Conservation (phyloP, 2,797 vertebrate genomes). For the Pangasius krempfi region DNA sequence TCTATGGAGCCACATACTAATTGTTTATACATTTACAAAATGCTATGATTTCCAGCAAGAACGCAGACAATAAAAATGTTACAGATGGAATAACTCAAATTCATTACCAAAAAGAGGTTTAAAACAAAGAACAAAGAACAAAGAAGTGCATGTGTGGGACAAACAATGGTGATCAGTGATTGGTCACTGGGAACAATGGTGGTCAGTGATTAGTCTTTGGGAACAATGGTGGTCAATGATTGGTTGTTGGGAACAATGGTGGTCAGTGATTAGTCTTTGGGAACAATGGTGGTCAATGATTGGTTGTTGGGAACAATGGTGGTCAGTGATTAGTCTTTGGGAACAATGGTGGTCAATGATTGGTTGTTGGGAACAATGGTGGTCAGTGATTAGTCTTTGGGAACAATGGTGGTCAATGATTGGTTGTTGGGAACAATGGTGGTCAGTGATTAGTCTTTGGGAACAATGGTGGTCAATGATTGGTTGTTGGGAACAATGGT, state of each 20-base stretch:
- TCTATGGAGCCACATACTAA: neutral
- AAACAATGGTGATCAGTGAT: no score
- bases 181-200: neutral
- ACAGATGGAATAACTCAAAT: no score
- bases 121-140: no score
- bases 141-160: no score
- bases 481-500: no score
- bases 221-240: neutral
- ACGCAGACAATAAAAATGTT: neutral
- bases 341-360: neutral
- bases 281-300: no score
- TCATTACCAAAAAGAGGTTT: no score
- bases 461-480: neutral
- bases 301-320: no score
- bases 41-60: neutral
- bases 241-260: neutral
- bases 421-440: neutral
- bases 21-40: neutral
- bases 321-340: neutral
- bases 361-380: neutral
- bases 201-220: neutral
- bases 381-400: neutral
- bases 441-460: neutral
- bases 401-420: neutral
- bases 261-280: neutral